Evolutionary conservation across 2,888 invertebrate species (phyloP), one percentile per base, ranked within the genome.

Genomic region (Hartigia nigra): DNA sequence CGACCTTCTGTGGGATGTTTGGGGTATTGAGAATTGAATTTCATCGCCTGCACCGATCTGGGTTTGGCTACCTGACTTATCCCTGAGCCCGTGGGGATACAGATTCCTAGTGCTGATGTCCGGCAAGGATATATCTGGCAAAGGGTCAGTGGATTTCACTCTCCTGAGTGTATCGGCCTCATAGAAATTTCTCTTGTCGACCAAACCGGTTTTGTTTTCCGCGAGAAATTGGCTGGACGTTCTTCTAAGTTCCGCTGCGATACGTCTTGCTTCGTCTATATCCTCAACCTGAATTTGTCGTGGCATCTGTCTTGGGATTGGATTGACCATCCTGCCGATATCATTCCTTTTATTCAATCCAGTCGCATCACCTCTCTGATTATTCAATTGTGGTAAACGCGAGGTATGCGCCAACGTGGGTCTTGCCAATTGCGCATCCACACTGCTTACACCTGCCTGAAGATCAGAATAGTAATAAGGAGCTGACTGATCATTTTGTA

Each of bases 381-480:
- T 96, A 87, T 96, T 96, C 55, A 96, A 87, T 87, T 94, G 94
- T 2, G 88, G 90, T 12, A 90, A 69, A 72, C 91, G 85, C 12
- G 90, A 87, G 0, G 86, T 87, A 74, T 89, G 88, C 11, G 80
- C 81, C 3, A 79, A 70, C 31, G 80, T 72, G 12, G 83, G 82
- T 12, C 85, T 84, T 31, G 81, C 76, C 23, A 80, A 70, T 12
- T 86, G 88, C 3, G 78, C 78, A 12, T 87, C 86, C 11, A 83
- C 77, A n/a, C 79, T 75, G 37, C 75, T 86, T 3, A 80, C 84
- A 31, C 84, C 87, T 1, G 86, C 84, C 55, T 88, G 95, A 76
- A 95, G 92, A 90, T 97, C 97, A 0, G 97, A 97, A 90, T 97
- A 97, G 88, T 97, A 97, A 88, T 97, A 97, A 0, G 97, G 97